Percentiles rank a stretch among this genome's conserved stretches.
These are phyloP conservation scores for Himantopus leucocephalus DNA, from an alignment of 2,113 vertebrate species.

Conservation along the genomic window DNA sequence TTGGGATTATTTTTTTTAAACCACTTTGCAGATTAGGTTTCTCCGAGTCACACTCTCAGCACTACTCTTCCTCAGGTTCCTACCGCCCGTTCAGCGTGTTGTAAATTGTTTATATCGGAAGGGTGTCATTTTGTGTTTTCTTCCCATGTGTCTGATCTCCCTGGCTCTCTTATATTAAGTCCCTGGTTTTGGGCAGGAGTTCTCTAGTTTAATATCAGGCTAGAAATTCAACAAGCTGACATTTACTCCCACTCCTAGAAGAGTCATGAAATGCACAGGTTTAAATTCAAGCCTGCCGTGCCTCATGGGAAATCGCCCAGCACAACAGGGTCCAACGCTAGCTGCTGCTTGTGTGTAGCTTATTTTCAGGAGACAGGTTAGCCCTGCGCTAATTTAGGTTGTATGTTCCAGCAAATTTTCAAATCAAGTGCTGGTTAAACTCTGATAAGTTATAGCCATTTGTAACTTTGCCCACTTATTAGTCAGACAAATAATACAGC, in stretches of 20 bases:
- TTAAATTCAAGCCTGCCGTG: background rate
- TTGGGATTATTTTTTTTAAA: background rate
- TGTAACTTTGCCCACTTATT: background rate
- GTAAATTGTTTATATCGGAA: background rate
- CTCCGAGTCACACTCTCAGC: background rate
- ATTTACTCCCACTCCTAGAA: background rate
- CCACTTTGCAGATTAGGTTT: background rate
- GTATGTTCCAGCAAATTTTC: background rate
- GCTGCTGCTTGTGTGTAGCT: background rate
- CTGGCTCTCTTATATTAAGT: background rate
- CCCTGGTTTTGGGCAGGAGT: background rate
- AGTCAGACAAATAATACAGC: background rate
- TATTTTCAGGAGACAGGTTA: background rate
- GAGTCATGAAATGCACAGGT: background rate
- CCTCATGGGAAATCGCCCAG: background rate
- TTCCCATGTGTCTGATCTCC: background rate
- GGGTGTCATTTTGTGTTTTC: background rate
- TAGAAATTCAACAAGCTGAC: background rate
- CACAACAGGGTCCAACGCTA: background rate
- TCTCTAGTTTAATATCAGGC: background rate
- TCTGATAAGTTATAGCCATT: background rate
- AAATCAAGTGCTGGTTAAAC: background rate
- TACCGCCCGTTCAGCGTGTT: background rate
- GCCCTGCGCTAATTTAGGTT: background rate
- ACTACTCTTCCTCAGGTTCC: background rate